phyloP scores from a whole-genome alignment of 2,888 invertebrate genomes.

The Stramonita haemastoma region DNA sequence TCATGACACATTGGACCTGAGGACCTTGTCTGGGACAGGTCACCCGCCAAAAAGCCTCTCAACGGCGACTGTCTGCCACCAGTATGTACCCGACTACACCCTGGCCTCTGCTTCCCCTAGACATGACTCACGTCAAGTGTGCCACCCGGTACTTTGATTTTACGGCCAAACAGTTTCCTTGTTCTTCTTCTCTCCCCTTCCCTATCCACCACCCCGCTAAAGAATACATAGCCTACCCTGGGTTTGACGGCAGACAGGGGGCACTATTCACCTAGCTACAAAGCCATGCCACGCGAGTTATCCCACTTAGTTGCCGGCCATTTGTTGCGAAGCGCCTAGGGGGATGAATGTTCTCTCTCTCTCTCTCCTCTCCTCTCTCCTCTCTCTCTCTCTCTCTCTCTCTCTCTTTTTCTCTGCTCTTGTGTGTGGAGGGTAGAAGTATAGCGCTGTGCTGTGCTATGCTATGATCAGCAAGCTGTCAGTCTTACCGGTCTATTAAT shows the following conservation, averaged over 20 bases:
- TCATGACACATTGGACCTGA: no score
- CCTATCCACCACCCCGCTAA: not conserved
- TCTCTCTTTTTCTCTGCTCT: no score
- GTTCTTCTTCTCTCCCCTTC: not conserved
- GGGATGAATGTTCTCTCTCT: not conserved
- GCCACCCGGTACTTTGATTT: not conserved
- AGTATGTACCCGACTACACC: not conserved
- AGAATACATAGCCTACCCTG: not conserved
- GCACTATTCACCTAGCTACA: constrained; percentile 1
- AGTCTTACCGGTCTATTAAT: not conserved
- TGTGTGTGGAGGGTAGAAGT: not conserved
- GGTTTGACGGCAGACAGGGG: not conserved
- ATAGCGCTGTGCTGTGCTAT: not conserved
- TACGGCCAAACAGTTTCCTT: not conserved
- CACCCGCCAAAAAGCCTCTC: no score
- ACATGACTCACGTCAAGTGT: not conserved
- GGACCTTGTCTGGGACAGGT: no score
- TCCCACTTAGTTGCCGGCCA: constrained; percentile 17
- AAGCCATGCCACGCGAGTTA: constrained; percentile 27
- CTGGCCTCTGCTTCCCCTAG: not conserved
- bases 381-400: not conserved
- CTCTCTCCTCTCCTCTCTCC: not conserved
- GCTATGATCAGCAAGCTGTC: not conserved
- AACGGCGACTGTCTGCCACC: no score
- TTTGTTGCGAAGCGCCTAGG: not conserved